A percentile compares a stretch with the other conserved stretches of the same genome.
Conservation (phyloP, 1,140 invertebrate genomes). For the Mylabris phalerata region DNA sequence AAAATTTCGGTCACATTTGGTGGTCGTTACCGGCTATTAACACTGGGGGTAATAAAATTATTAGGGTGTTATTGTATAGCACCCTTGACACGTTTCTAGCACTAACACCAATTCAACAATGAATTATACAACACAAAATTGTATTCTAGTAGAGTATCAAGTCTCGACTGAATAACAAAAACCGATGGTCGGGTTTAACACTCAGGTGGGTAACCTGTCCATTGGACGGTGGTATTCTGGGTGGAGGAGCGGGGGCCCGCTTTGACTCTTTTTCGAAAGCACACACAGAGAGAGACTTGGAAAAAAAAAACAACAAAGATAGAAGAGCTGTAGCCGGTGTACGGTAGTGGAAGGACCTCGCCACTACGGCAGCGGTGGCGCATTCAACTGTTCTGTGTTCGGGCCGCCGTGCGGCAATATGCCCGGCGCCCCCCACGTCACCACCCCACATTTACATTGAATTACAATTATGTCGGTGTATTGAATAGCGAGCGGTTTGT, state of each 20-base stretch:
- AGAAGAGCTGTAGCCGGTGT: not conserved
- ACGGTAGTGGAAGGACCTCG: constrained; percentile 24
- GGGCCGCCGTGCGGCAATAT: constrained; percentile 18
- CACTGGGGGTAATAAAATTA: too few species aligned
- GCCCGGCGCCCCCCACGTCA: constrained; percentile 2
- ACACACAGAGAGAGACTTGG: too few species aligned
- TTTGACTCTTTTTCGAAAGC: too few species aligned
- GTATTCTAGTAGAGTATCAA: not conserved
- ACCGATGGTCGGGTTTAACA: not conserved
- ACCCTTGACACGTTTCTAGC: too few species aligned
- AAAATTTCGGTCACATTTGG: too few species aligned
- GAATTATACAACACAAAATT: not conserved
- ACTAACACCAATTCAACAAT: too few species aligned
- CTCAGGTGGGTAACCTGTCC: constrained; percentile 23
- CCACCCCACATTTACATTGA: not conserved
- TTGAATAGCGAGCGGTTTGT: not conserved
- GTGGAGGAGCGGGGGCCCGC: not conserved
- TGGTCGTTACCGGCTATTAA: too few species aligned
- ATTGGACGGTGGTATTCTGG: not conserved
- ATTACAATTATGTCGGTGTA: not conserved
- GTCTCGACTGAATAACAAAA: constrained; percentile 2
- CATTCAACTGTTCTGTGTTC: constrained; percentile 38
- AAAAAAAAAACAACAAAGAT: not conserved
- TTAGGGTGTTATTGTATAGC: too few species aligned
- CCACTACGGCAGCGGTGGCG: constrained; percentile 37